phyloP scores from a whole-genome alignment of 2,113 vertebrate genomes.

The Isurus oxyrinchus region DNA sequence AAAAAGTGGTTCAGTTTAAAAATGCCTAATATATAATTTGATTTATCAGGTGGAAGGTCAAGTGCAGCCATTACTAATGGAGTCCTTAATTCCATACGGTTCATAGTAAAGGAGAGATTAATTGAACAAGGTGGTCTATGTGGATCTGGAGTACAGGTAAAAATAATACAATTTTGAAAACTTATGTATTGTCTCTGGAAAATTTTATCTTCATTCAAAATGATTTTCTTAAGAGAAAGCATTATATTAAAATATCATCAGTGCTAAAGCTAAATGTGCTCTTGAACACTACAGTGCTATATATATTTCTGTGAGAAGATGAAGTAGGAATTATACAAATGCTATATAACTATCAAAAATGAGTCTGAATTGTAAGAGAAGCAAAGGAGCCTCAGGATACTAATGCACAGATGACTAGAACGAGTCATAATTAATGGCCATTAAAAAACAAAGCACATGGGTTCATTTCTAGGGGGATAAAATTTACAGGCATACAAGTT shows the following conservation, averaged over 20 bases:
- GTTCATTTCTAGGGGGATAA: background rate
- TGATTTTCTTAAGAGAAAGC: background rate
- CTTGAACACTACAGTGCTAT: background rate
- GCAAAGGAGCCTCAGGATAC: background rate
- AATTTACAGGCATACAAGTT: background rate
- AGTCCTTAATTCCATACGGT: constrained; percentile 70
- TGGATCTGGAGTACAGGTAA: constrained; percentile 73
- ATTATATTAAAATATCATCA: background rate
- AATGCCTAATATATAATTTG: constrained; percentile 11
- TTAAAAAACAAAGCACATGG: background rate
- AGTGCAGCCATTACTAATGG: constrained; percentile 83
- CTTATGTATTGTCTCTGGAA: background rate
- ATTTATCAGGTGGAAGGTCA: constrained; percentile 72
- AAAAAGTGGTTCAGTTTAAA: background rate
- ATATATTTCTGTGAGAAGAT: background rate
- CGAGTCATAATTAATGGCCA: background rate
- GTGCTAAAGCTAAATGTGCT: background rate
- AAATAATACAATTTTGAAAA: background rate
- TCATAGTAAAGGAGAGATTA: constrained; percentile 79
- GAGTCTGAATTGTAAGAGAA: background rate
- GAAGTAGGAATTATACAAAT: background rate
- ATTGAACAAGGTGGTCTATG: constrained; percentile 69
- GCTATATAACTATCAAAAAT: background rate
- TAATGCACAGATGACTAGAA: background rate
- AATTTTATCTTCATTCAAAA: background rate